Evolutionary conservation across 1,140 invertebrate species (phyloP), one percentile per base, ranked within the genome.

Genomic region (Zaprionus nigranus): DNA sequence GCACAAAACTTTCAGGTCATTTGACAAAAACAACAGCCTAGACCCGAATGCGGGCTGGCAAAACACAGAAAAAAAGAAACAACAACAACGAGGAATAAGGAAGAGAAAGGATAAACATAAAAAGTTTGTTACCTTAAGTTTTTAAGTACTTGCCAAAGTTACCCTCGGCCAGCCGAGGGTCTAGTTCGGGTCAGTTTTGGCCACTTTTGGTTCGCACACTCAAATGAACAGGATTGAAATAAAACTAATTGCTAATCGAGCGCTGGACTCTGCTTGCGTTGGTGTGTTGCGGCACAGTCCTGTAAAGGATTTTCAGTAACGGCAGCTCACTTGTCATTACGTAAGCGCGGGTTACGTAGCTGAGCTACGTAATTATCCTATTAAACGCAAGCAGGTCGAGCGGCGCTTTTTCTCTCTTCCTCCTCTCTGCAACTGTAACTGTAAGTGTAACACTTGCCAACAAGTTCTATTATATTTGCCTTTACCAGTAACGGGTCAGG

Each of bases 181-280:
- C 20, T 68, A 72, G 58, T 59, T 66, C 51, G 61, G 26, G 60
- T 68, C 51, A 73, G 51, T 63, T 64, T 58, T 64, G 40, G 5
- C 30, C 49, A 58, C 58, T 58, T 53, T 67, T 46, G 61, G 46
- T 64, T 49, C 59, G 61, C 51, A 53, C 79, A 77, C 63, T 84
- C 71, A 78, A 62, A 65, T 78, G 75, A 85, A 74, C 64, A 71
- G 76, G 69, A 79, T 86, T 82, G 75, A 81, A 81, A 87, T 87
- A 87, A 90, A 90, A 84, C 85, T 76, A 88, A 87, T 87, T 87
- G 78, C 81, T 87, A 84, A 87, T 87, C 79, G 83, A 75, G 83
- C 63, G 74, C 75, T 77, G 53, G 53, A 68, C 34, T 7, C 5
- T 5, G 28, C 12, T 17, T 17, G 46, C 17, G 7, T n/a, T n/a